Conservation (phyloP, 2,113 vertebrate species). For the Leptosomus discolor region DNA sequence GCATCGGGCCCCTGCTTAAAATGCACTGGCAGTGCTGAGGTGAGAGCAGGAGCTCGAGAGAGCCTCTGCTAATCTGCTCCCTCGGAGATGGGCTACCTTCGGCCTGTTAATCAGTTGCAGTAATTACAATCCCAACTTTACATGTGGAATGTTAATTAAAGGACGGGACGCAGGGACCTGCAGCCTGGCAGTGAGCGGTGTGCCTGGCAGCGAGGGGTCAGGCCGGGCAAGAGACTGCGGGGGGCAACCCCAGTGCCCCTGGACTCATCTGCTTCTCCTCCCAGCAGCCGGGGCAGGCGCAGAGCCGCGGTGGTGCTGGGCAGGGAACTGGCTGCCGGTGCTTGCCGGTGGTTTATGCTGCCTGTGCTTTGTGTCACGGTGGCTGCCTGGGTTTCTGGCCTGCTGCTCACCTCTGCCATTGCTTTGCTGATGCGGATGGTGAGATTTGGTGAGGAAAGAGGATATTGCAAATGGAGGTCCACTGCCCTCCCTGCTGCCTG, state of each 20-base stretch:
- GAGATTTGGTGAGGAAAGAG: neutral
- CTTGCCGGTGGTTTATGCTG: neutral
- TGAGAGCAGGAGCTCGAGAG: conserved; percentile 64
- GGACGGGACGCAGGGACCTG: neutral
- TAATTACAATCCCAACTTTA: conserved; percentile 80
- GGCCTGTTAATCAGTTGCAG: conserved; percentile 82
- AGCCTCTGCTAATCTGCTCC: conserved; percentile 78
- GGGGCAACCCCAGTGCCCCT: neutral
- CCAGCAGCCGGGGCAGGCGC: neutral
- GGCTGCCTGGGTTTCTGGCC: neutral
- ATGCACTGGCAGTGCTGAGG: conserved; percentile 70
- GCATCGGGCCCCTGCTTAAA: conserved; percentile 69
- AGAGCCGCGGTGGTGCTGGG: rapidly evolving
- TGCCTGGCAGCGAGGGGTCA: neutral
- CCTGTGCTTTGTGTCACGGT: rapidly evolving
- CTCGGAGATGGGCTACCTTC: conserved; percentile 74
- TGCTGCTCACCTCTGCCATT: neutral
- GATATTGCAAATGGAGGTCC: neutral
- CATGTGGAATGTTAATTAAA: conserved; percentile 76
- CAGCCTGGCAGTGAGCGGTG: neutral
- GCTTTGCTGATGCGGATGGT: neutral
- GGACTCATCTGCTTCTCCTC: neutral
- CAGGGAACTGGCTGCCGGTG: neutral
- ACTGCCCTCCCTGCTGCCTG: neutral
- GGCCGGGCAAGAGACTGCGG: neutral